Base-by-base conservation (phyloP, 2,113 vertebrate species). In the Nerophis lumbriciformis region DNA sequence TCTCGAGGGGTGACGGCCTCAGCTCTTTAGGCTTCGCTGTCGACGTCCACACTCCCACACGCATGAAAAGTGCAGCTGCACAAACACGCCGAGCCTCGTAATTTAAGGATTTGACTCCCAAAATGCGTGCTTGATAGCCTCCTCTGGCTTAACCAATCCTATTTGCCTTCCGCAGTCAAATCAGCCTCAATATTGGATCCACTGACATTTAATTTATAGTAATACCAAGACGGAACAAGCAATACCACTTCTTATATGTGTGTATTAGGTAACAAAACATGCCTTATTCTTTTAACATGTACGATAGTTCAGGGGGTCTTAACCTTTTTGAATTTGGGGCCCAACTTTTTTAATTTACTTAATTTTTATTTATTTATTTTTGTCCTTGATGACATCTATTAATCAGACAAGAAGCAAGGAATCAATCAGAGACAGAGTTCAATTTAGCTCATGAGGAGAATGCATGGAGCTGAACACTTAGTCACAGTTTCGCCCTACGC, bases 1-100 rank as follows among this genome's bases (percentile, higher is more conserved):
- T 87, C 85, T 82, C 78, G 37, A 69, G 79, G 80, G 80, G 75
- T 47, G 21, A 65, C 52, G 63, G 0, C 69, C 73, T 79, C 75
- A 64, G 75, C 80, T 80, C 68, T 65, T 77, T 49, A 59, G 64
- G 67, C 75, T 79, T 78, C 69, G 50, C 63, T 66, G 63, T 38
- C 68, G 60, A 72, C 35, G 8, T 48, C 48, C 61, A 53, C 68
- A 72, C 63, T 28, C 61, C 53, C 42, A 68, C 66, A 69, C 48
- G 70, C 61, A 68, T 53, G 71, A 62, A 72, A 74, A 45, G 69
- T 56, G 65, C 39, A 49, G 6, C 38, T 10, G 59, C 50, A 45
- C 54, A 72, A 42, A 48, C 61, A 68, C 15, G 5, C 47, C 48
- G 51, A 68, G 68, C 65, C 11, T 48, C 55, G 51, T 66, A 0